Evolutionary conservation across 2,888 invertebrate species (phyloP).

Genomic region (Fissipunctia ypsillon): DNA sequence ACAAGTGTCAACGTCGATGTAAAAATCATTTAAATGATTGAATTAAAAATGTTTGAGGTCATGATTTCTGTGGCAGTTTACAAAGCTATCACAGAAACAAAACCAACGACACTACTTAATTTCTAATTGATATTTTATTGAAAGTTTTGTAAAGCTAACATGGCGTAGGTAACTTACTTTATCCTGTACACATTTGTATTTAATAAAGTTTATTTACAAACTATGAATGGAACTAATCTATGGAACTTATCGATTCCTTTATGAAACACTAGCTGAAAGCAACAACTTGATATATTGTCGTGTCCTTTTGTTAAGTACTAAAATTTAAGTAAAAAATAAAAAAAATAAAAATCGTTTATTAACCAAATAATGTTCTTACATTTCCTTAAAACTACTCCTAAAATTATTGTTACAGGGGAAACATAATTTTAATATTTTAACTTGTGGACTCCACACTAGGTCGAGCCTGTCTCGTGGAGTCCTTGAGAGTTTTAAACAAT

Average conservation of each 20-base stretch:
- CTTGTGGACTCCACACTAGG: no score
- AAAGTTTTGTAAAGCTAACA: not conserved
- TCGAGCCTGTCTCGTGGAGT: no score
- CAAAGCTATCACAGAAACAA: not conserved
- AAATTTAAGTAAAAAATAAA: no score
- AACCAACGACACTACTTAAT: not conserved
- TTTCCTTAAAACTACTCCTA: no score
- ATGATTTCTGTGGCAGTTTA: not conserved
- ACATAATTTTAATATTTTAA: no score
- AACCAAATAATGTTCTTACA: no score
- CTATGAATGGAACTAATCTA: no score
- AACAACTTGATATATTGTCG: not conserved
- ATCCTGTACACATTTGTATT: not conserved
- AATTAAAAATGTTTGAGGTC: constrained; percentile 16
- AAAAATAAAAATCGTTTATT: no score
- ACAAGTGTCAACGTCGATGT: constrained; percentile 30
- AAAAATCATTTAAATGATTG: constrained; percentile 22
- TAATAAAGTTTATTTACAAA: not conserved
- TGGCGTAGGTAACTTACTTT: not conserved
- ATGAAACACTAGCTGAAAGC: not conserved
- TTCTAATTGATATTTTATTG: not conserved
- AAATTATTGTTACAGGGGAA: no score
- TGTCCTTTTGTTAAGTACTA: not conserved
- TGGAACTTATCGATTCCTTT: no score
- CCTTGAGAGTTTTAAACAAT: no score